These are phyloP conservation scores for Diabrotica undecimpunctata DNA, from an alignment of 1,140 invertebrate species.

Conservation along the genomic window DNA sequence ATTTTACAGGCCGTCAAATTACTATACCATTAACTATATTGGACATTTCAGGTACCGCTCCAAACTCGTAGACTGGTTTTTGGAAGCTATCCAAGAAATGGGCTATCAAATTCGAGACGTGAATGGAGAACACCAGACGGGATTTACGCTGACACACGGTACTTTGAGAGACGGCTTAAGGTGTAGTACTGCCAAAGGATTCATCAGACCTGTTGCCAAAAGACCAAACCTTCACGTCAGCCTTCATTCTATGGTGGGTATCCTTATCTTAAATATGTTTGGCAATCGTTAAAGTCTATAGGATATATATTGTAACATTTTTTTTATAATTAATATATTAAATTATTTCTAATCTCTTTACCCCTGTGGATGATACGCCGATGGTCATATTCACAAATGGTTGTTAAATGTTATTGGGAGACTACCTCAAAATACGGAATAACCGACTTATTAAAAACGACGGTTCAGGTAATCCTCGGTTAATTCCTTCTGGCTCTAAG, in stretches of 20 bases:
- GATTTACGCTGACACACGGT: slow-evolving; percentile 69
- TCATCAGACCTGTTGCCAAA: slow-evolving; percentile 64
- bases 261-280: no score
- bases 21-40: neutral
- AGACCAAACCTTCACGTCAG: slow-evolving; percentile 72
- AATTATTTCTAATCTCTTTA: no score
- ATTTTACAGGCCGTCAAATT: no score
- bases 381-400: no score
- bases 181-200: slow-evolving; percentile 80
- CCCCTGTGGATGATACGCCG: no score
- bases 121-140: slow-evolving; percentile 70
- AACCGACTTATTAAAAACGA: no score
- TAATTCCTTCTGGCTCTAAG: no score
- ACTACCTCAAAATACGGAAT: no score
- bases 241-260: slow-evolving; percentile 54
- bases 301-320: no score
- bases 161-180: slow-evolving; percentile 78
- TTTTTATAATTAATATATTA: no score
- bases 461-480: no score
- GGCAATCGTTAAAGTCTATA: neutral
- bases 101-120: slow-evolving; percentile 69
- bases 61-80: slow-evolving; percentile 59
- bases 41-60: slow-evolving; percentile 52
- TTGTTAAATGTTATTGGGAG: no score
- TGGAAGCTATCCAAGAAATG: slow-evolving; percentile 65